Percentiles rank a stretch among this genome's conserved stretches.
These are phyloP conservation scores for Xestia sexstrigata DNA, from an alignment of 2,888 invertebrate genomes.

Conservation along the genomic window DNA sequence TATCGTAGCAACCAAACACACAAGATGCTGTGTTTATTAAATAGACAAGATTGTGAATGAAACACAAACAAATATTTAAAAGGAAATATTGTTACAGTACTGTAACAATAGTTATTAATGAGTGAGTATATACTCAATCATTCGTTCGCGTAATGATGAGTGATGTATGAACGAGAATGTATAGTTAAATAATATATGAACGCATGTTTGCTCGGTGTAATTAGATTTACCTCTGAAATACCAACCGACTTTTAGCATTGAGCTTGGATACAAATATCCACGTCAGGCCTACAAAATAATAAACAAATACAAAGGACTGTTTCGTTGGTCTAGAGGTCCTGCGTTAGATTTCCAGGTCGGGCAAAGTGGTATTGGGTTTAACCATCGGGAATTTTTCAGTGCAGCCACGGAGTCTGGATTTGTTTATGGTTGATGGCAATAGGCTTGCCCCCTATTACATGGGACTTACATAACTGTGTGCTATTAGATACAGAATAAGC, in stretches of 20 bases:
- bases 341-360: too few species aligned
- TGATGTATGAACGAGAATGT: slow-evolving; percentile 1
- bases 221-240: slow-evolving; percentile 26
- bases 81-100: slow-evolving; percentile 38
- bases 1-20: slow-evolving; percentile 24
- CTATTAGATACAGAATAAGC: too few species aligned
- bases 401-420: too few species aligned
- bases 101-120: background rate
- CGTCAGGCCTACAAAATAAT: too few species aligned
- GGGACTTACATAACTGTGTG: background rate
- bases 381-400: background rate
- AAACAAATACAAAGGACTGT: too few species aligned
- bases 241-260: too few species aligned
- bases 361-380: too few species aligned
- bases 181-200: background rate
- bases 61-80: slow-evolving; percentile 39
- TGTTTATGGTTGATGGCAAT: too few species aligned
- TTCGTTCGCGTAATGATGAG: slow-evolving; percentile 9
- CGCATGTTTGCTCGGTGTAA: slow-evolving; percentile 20
- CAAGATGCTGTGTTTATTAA: slow-evolving; percentile 48
- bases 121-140: background rate
- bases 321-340: too few species aligned
- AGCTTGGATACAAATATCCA: too few species aligned
- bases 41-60: slow-evolving; percentile 46
- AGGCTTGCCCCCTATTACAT: too few species aligned